A percentile compares a stretch with the other conserved stretches of the same genome.
Conservation (phyloP, 2,113 vertebrate genomes). For the Charadrius vociferus region DNA sequence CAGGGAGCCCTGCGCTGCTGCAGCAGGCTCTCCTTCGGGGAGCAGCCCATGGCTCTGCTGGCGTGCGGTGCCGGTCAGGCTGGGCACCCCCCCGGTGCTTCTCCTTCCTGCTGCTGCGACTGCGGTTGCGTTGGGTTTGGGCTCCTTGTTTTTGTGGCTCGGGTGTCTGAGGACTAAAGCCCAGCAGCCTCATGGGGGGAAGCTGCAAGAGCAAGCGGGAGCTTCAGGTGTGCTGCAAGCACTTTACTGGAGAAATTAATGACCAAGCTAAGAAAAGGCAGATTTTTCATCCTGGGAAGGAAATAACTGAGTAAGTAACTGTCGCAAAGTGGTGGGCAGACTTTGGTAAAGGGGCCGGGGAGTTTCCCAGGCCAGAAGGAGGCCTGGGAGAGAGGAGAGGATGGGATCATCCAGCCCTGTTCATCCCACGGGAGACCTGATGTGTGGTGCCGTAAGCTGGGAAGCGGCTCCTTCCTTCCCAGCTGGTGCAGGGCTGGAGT, state of each 20-base stretch:
- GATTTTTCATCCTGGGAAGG: not conserved
- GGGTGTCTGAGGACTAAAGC: not conserved
- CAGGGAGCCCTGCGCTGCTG: not conserved
- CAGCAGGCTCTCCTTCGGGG: fast-evolving
- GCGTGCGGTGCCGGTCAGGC: fast-evolving
- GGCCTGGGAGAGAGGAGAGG: not conserved
- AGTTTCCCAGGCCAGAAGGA: not conserved
- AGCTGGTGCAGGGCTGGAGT: not conserved
- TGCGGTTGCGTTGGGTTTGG: fast-evolving
- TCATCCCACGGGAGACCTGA: not conserved
- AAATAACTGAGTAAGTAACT: not conserved
- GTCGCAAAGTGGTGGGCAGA: not conserved
- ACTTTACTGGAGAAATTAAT: not conserved
- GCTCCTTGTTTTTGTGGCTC: not conserved
- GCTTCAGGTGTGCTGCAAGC: not conserved
- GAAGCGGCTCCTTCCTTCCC: not conserved
- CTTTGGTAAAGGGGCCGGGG: not conserved
- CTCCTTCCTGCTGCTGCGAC: fast-evolving
- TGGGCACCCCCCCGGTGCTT: not conserved
- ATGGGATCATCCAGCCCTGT: not conserved
- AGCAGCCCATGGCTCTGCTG: fast-evolving
- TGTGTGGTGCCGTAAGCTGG: not conserved
- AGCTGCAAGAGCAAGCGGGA: not conserved
- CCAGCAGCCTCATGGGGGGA: fast-evolving
- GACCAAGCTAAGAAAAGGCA: not conserved